Conservation (phyloP, 2,113 vertebrate species). For the Saguinus imperator region DNA sequence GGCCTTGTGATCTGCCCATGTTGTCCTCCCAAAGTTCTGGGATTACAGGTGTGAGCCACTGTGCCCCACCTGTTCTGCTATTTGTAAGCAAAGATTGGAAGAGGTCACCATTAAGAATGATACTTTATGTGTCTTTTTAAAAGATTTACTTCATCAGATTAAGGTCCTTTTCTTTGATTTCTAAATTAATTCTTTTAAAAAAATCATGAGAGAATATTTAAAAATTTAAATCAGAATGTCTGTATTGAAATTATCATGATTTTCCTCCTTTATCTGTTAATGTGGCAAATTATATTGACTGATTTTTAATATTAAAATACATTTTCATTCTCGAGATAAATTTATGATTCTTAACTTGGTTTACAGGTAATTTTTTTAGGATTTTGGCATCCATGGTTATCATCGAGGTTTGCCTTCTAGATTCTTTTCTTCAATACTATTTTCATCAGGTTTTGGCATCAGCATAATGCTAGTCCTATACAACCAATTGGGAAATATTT, state of each 20-base stretch:
- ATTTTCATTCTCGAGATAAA: not conserved
- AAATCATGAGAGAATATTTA: not conserved
- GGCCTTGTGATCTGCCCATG: too few relatives aligned
- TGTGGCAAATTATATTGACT: not conserved
- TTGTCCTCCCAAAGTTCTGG: too few relatives aligned
- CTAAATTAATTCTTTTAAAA: not conserved
- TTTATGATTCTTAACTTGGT: not conserved
- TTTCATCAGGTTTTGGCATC: not conserved
- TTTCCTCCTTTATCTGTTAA: not conserved
- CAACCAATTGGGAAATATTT: not conserved
- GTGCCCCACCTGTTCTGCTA: too few relatives aligned
- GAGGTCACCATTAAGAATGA: not conserved
- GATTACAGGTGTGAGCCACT: too few relatives aligned
- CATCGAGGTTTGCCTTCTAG: not conserved
- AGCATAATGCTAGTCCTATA: not conserved
- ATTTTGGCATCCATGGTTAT: not conserved
- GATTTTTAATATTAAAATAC: not conserved
- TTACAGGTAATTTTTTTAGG: accelerated
- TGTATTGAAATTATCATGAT: not conserved
- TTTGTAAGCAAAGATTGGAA: not conserved
- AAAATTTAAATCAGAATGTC: not conserved
- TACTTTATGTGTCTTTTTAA: not conserved
- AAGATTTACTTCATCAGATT: not conserved
- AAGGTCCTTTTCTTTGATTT: not conserved
- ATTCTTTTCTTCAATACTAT: accelerated